Base-by-base conservation (phyloP, 2,888 invertebrate genomes). In the Abscondita cerata region DNA sequence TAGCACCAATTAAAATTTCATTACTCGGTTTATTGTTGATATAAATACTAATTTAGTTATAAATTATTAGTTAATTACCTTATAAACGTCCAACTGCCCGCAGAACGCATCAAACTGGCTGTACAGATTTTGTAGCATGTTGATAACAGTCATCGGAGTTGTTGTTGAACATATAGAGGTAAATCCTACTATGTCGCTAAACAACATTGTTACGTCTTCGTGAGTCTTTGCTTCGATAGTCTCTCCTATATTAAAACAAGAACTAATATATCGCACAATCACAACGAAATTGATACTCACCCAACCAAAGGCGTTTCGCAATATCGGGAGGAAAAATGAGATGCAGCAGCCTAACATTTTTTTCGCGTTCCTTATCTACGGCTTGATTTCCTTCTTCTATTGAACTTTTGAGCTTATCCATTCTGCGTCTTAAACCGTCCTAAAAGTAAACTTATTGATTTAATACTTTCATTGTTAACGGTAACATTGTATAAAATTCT, bases 141-240 rank as follows among this genome's bases (percentile, higher is more conserved):
- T 93, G 73, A 97, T 95, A 46, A 95, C 95, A 93, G 93, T 94
- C 87, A 97, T 93, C 0, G 96, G 96, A 0, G 96, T 95, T 15
- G 96, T 93, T 0, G 95, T 92, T 0, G 96, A 93, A 74, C 97
- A 97, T 74, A 97, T 97, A 33, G 95, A 94, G 0, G 96, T 97
- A 80, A 97, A 97, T 15, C 96, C 96, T 0, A 97, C 96, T 56
- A 97, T 96, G 75, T 97, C 96, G 74, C 96, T 96, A 82, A 97
- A 97, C 47, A 97, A 83, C 91, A 96, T 96, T 1, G 96, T 96
- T 53, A 96, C 96, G 79, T 96, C 89, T 70, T 95, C 92, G 78
- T 96, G 93, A 46, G 92, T 95, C 80, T 95, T 93, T 0, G 96
- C 95, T 80, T 95, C 95, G 58, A 97, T 96, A 54, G 89, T 88